These are phyloP conservation scores for Hippocampus zosterae DNA, from an alignment of 2,113 vertebrate genomes.

Conservation along the genomic window DNA sequence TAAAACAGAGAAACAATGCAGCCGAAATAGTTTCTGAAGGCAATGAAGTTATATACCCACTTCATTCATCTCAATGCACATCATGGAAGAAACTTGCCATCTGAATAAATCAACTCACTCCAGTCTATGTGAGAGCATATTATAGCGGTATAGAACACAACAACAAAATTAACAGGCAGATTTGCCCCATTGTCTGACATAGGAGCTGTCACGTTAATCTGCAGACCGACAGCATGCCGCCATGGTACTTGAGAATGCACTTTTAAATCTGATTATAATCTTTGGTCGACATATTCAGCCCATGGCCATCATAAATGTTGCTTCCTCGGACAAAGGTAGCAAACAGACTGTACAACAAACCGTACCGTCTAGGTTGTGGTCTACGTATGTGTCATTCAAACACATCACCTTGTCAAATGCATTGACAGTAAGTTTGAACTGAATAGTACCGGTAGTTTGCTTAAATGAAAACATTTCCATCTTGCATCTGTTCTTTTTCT, in stretches of 20 bases:
- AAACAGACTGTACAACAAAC: constrained; percentile 9
- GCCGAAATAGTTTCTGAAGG: constrained; percentile 29
- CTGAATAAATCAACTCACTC: constrained; percentile 9
- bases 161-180: constrained; percentile 55
- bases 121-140: constrained; percentile 23
- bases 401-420: neutral
- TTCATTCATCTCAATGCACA: constrained; percentile 19
- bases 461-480: neutral
- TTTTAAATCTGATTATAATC: constrained; percentile 34
- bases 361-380: neutral
- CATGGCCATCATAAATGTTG: neutral
- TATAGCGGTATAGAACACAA: constrained; percentile 43
- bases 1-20: constrained; percentile 21
- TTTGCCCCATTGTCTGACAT: constrained; percentile 28
- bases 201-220: constrained; percentile 11
- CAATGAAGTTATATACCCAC: constrained; percentile 7
- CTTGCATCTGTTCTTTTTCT: neutral
- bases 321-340: constrained; percentile 14
- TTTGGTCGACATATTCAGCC: constrained; percentile 43
- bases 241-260: constrained; percentile 23
- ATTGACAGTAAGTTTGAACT: neutral
- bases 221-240: constrained; percentile 43
- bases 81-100: constrained; percentile 1
- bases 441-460: neutral
- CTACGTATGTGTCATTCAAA: neutral